Evolutionary conservation across 2,113 vertebrate genomes (phyloP), one percentile per base, ranked within the genome.

Genomic region (Sinosuthora webbiana): DNA sequence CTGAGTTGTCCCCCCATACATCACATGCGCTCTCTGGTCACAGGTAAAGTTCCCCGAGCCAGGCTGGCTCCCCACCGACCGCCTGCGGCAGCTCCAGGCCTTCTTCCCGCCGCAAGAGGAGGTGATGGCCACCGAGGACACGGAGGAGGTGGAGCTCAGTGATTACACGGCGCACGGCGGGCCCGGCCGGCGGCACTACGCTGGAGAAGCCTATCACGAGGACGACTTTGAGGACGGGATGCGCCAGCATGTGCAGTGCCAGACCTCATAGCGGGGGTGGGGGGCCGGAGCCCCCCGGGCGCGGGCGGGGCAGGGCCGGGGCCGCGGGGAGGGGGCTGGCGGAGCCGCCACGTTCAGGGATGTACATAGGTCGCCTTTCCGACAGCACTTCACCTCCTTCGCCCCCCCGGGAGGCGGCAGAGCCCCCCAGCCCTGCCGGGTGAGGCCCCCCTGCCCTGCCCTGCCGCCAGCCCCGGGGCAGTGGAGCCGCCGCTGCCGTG

Each of bases 31-130:
- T 12, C 3, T 71, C 1, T 6, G 7, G 2, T 7, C 22, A 0
- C 93, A 98, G 97, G 97, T 98, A 67, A 97, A 94, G 78, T 98
- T 98, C 73, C 97, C 97, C 0, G 94, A 97, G 56, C 91, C 97
- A 0, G 97, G 97, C 45, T 98, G 97, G 97, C 77, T 98, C 2
- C 96, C 97, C 7, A 2, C 80, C 0, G 97, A 97, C 3, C 94
- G 91, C 45, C 92, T 98, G 13, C 92, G 86, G 4, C 95, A 97
- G 84, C 96, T 98, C 33, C 96, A 97, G 49, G 25, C 75, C 33
- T 96, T 97, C 78, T 97, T 97, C 74, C 97, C 97, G 0, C 52
- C 89, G 3, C 93, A 93, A 42, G 94, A 95, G 21, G 96, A 95
- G 83, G 94, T 97, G 42, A 94, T 94, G 94, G 94, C 96, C 39